A percentile compares a stretch with the other conserved stretches of the same genome.
These are phyloP conservation scores for Eupelmus urozonus DNA, from an alignment of 2,888 invertebrate species.

Conservation along the genomic window DNA sequence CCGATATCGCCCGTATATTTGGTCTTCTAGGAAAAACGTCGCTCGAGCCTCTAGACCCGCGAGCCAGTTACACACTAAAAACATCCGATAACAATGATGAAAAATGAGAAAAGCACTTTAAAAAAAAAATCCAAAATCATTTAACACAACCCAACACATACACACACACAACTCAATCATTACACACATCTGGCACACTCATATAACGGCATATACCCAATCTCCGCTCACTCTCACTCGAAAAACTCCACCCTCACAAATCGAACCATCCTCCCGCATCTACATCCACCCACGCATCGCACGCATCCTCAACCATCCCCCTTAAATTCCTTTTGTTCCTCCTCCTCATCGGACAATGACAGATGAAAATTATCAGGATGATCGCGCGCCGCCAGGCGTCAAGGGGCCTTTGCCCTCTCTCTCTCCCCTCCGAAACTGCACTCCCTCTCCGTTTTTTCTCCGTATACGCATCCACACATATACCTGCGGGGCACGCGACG, in stretches of 20 bases:
- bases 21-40: not conserved
- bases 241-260: not conserved
- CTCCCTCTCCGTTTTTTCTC: constrained; percentile 21
- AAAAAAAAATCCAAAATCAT: too few species aligned
- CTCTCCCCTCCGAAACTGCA: constrained; percentile 8
- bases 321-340: not conserved
- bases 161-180: too few species aligned
- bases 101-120: not conserved
- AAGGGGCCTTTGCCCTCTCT: not conserved
- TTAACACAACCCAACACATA: too few species aligned
- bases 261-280: not conserved
- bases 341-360: constrained; percentile 36
- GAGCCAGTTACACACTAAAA: too few species aligned
- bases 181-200: too few species aligned
- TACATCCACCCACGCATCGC: not conserved
- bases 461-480: too few species aligned
- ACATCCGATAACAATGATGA: too few species aligned
- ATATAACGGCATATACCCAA: too few species aligned
- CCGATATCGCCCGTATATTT: too few species aligned
- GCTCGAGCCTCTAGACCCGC: not conserved
- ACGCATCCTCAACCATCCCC: too few species aligned
- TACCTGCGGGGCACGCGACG: constrained; percentile 1
- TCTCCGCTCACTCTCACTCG: too few species aligned
- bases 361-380: constrained; percentile 52
- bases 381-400: not conserved